Evolutionary conservation across 2,797 vertebrate species (phyloP), one percentile per base, ranked within the genome.

Genomic region (Artibeus lituratus): DNA sequence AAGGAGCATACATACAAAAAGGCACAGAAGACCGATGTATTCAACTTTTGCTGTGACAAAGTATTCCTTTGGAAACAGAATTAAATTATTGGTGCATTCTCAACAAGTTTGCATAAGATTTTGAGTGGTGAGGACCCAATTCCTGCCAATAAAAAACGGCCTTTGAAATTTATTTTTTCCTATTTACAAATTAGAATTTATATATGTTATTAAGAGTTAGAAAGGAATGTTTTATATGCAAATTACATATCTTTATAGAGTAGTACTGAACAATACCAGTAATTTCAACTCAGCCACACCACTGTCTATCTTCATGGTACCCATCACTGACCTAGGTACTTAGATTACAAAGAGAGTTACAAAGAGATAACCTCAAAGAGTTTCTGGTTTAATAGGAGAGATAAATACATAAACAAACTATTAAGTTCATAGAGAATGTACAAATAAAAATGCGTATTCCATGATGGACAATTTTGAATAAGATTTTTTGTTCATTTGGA

Each of bases 1-100:
- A 97, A 39, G 81, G 4, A 94, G 59, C 5, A 51, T 35, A 93
- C 15, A 35, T 29, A 91, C 67, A 47, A 0, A 2, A 44, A 96
- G 87, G 14, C 10, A 86, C n/a, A 74, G 2, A 6, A 90, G 29
- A 92, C 94, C 6, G 12, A 94, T 74, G 0, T 19, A 15, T 44
- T 29, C 90, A 95, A 39, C 19, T 89, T 96, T 80, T 84, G 9
- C 57, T 87, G 21, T 85, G 72, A 94, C 32, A 90, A 94, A 96
- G 53, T 47, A 44, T 82, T 86, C 7, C 55, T 51, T 67, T 84
- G 74, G 94, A 97, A 97, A 90, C 29, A 4, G 29, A 96, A 94
- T 49, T 91, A 96, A 96, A 81, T 76, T 96, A 35, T 0, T 42
- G 12, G 81, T 49, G 3, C 26, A 70, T 76, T 94, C 57, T 73